Conservation (phyloP, 2,888 invertebrate genomes). For the Rhingia campestris region DNA sequence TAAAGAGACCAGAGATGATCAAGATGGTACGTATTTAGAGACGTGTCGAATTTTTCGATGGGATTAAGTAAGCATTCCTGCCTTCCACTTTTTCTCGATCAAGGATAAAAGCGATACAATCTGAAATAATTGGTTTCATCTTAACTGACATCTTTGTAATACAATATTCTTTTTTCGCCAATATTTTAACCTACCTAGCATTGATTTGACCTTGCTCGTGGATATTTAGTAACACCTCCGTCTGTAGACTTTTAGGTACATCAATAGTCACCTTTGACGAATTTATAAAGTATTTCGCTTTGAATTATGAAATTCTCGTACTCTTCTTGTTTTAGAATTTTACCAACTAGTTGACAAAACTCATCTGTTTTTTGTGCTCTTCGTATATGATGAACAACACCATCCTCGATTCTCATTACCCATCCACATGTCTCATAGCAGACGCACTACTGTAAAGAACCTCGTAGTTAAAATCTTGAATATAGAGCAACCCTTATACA, state of each 20-base stretch:
- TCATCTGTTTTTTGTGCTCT: constrained; percentile 10
- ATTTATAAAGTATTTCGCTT: constrained; percentile 10
- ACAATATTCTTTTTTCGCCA: constrained; percentile 8
- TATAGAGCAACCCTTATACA: constrained; percentile 41
- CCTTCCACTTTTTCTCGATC: no score
- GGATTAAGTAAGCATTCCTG: no score
- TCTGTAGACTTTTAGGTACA: constrained; percentile 28
- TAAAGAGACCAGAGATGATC: constrained; percentile 76
- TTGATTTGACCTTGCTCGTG: constrained; percentile 15
- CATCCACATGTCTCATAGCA: constrained; percentile 54
- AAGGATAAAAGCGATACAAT: no score
- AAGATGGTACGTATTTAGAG: constrained; percentile 4
- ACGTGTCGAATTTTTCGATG: constrained; percentile 18
- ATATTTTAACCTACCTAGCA: constrained; percentile 17
- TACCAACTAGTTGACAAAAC: constrained; percentile 13
- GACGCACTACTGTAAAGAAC: no score
- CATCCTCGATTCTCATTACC: constrained; percentile 34
- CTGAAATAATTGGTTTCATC: no score
- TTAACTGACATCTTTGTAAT: constrained; percentile 16
- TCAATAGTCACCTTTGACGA: neutral
- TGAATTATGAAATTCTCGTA: constrained; percentile 20
- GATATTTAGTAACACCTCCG: constrained; percentile 7
- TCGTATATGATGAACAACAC: constrained; percentile 16
- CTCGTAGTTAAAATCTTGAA: constrained; percentile 46
- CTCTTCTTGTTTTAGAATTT: constrained; percentile 14